A percentile compares a stretch with the other conserved stretches of the same genome.
Evolutionary conservation across 2,113 vertebrate species (phyloP).

Genomic region (Pedionomus torquatus): DNA sequence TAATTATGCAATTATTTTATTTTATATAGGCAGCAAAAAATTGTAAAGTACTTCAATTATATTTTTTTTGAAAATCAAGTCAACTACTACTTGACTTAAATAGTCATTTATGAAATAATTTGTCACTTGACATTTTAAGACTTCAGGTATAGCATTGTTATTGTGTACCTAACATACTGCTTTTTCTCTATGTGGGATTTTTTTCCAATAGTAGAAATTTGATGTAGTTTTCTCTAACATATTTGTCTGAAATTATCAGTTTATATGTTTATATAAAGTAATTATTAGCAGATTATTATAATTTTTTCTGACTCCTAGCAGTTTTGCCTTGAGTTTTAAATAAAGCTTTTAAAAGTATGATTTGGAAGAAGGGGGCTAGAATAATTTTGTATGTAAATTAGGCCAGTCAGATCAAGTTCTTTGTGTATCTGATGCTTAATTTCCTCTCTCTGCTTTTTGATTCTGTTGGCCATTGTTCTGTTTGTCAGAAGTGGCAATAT

Average conservation of each 20-base stretch:
- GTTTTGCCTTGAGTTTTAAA: neutral
- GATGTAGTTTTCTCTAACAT: neutral
- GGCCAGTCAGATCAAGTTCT: neutral
- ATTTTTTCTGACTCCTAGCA: neutral
- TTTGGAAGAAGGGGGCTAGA: neutral
- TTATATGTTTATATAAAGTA: neutral
- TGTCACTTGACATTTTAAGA: constrained; percentile 67
- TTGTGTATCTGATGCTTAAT: neutral
- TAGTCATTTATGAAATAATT: constrained; percentile 66
- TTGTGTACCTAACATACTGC: neutral
- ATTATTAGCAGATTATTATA: neutral
- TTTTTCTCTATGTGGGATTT: neutral
- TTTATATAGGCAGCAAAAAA: constrained; percentile 54
- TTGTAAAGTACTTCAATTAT: constrained; percentile 57
- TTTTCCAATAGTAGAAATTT: neutral
- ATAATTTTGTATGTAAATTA: neutral
- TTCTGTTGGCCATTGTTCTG: neutral
- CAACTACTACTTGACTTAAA: constrained; percentile 69
- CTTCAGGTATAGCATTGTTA: neutral
- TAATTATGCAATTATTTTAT: constrained; percentile 76
- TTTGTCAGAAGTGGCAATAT: neutral
- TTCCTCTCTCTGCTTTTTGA: neutral
- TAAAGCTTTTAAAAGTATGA: neutral
- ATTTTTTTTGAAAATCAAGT: constrained; percentile 58
- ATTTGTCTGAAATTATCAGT: neutral